Evolutionary conservation across 1,140 invertebrate genomes (phyloP).

Genomic region (Triops longicaudatus): DNA sequence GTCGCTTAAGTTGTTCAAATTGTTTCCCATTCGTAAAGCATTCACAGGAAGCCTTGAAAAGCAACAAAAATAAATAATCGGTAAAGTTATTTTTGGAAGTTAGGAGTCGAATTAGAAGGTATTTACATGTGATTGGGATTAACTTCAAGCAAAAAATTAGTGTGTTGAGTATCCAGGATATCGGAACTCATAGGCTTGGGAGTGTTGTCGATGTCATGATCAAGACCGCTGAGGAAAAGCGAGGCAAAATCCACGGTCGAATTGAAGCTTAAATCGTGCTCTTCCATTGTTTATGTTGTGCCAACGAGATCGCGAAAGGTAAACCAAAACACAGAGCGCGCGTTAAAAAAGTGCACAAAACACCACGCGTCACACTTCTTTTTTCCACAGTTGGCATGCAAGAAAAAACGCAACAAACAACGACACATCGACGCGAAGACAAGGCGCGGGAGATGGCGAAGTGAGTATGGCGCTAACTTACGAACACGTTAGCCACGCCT

Average conservation of each 20-base stretch:
- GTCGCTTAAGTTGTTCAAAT: not conserved
- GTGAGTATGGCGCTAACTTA: not conserved
- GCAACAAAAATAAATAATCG: not conserved
- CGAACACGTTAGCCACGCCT: not conserved
- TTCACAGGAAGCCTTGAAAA: not conserved
- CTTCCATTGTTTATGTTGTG: not conserved
- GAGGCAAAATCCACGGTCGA: not conserved
- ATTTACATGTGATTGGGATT: slow-evolving; percentile 1
- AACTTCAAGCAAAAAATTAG: not conserved
- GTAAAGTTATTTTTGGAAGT: not conserved
- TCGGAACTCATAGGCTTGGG: not conserved
- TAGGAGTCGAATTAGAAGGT: not conserved
- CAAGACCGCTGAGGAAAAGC: not conserved
- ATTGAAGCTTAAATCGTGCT: not conserved
- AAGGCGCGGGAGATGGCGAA: not conserved
- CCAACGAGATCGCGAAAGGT: not conserved
- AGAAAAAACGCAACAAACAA: not conserved
- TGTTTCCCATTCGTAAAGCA: not conserved
- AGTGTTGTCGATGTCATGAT: not conserved
- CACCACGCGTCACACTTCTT: not conserved
- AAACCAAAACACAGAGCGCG: not conserved
- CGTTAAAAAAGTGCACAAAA: not conserved
- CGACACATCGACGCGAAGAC: slow-evolving; percentile 2
- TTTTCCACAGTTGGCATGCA: not conserved
- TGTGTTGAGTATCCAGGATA: not conserved